Conservation (phyloP, 2,888 invertebrate genomes). For the Dolichopus griseipennis region DNA sequence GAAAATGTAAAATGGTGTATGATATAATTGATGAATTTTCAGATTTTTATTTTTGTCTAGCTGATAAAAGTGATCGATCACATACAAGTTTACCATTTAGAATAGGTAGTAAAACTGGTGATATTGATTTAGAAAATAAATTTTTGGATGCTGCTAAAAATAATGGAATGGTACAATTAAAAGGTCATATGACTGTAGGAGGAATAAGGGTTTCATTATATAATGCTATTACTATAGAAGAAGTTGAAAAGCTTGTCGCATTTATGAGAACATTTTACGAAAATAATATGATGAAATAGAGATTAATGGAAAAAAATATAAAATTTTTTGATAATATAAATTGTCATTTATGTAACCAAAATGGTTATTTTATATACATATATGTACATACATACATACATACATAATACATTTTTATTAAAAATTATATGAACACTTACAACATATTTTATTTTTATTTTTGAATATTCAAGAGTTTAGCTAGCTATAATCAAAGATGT, state of each 20-base stretch:
- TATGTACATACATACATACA: too few relatives aligned
- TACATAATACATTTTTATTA: too few relatives aligned
- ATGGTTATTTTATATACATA: too few relatives aligned
- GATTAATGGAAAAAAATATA: slow-evolving; percentile 16
- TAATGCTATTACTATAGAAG: slow-evolving; percentile 81
- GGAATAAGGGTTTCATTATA: slow-evolving; percentile 93
- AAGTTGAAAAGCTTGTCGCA: slow-evolving; percentile 62
- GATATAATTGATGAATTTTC: slow-evolving; percentile 70
- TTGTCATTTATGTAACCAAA: too few relatives aligned
- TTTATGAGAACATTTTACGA: slow-evolving; percentile 78
- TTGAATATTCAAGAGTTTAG: too few relatives aligned
- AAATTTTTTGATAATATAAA: too few relatives aligned
- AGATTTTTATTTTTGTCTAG: slow-evolving; percentile 75
- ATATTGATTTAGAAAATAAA: slow-evolving; percentile 73
- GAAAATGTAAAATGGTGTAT: slow-evolving; percentile 73
- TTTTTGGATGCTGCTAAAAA: slow-evolving; percentile 77
- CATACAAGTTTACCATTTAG: slow-evolving; percentile 90
- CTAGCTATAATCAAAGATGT: too few relatives aligned
- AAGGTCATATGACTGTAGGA: slow-evolving; percentile 93
- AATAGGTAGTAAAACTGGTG: slow-evolving; percentile 58
- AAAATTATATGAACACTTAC: too few relatives aligned
- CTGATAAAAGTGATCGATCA: slow-evolving; percentile 64
- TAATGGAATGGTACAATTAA: slow-evolving; percentile 72
- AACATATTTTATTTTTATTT: too few relatives aligned
- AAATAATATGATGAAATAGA: slow-evolving; percentile 36